Percentiles rank a stretch among this genome's conserved stretches.
Conservation (phyloP, 2,113 vertebrate species). For the Sitta europaea region DNA sequence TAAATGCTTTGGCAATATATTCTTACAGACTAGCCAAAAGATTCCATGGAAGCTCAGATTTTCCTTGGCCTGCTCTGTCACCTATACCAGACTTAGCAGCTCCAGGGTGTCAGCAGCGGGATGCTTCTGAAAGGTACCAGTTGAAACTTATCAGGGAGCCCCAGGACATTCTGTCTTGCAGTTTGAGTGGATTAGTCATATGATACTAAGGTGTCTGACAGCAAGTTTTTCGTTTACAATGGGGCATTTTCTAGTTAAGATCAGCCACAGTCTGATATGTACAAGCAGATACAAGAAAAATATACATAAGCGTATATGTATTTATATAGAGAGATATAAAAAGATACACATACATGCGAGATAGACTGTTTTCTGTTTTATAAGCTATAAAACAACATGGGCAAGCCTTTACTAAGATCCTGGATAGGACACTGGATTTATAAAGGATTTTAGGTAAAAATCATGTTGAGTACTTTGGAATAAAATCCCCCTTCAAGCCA, state of each 20-base stretch:
- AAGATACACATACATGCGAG: fast-evolving
- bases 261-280: not conserved
- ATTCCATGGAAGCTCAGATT: not conserved
- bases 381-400: not conserved
- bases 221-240: not conserved
- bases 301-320: not conserved
- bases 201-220: not conserved
- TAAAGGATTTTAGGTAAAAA: not conserved
- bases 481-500: not conserved
- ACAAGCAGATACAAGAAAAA: not conserved
- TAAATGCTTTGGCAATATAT: not conserved
- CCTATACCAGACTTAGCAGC: not conserved
- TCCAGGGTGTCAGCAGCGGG: not conserved
- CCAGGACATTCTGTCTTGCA: not conserved
- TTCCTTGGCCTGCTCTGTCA: not conserved
- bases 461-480: not conserved
- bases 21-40: not conserved
- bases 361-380: not conserved
- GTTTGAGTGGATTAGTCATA: not conserved
- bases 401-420: not conserved
- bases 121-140: not conserved
- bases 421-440: not conserved
- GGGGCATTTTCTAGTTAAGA: not conserved
- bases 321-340: not conserved
- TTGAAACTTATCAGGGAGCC: constrained; percentile 1